A percentile compares a stretch with the other conserved stretches of the same genome.
Conservation (phyloP, 2,888 invertebrate species). For the Crepidodera aurea region DNA sequence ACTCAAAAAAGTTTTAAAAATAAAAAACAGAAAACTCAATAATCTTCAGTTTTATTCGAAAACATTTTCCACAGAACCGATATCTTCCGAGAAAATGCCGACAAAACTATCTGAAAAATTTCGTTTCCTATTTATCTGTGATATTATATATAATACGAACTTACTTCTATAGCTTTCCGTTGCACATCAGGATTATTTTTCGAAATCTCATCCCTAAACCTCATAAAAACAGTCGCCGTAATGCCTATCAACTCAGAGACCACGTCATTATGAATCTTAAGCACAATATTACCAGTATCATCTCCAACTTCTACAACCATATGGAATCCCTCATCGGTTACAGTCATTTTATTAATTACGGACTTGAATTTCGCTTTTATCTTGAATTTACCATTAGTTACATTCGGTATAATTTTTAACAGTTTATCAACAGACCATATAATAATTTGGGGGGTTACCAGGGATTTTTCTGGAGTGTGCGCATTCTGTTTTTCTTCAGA, state of each 20-base stretch:
- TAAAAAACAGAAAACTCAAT: neutral
- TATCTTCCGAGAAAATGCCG: too few relatives aligned
- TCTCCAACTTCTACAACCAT: conserved; percentile 68
- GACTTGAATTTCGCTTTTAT: conserved; percentile 68
- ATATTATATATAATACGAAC: neutral
- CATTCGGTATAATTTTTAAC: conserved; percentile 49
- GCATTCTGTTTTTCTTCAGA: neutral
- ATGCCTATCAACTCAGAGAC: conserved; percentile 64
- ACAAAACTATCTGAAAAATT: too few relatives aligned
- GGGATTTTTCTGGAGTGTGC: neutral
- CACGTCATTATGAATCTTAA: conserved; percentile 67
- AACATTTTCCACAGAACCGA: neutral
- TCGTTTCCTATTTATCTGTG: too few relatives aligned
- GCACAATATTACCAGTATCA: conserved; percentile 65
- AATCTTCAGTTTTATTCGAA: neutral
- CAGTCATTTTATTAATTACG: conserved; percentile 65
- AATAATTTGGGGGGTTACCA: conserved; percentile 26
- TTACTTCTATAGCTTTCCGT: conserved; percentile 47
- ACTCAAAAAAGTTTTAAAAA: neutral
- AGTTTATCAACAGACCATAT: conserved; percentile 46
- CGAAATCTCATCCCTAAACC: conserved; percentile 41
- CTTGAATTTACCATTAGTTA: conserved; percentile 62
- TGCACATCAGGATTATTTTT: conserved; percentile 44
- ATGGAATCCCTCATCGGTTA: conserved; percentile 65
- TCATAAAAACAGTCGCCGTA: conserved; percentile 55